Conservation (phyloP, 53 echinoderm and acorn worm genomes). For the Echinometra lucunter region DNA sequence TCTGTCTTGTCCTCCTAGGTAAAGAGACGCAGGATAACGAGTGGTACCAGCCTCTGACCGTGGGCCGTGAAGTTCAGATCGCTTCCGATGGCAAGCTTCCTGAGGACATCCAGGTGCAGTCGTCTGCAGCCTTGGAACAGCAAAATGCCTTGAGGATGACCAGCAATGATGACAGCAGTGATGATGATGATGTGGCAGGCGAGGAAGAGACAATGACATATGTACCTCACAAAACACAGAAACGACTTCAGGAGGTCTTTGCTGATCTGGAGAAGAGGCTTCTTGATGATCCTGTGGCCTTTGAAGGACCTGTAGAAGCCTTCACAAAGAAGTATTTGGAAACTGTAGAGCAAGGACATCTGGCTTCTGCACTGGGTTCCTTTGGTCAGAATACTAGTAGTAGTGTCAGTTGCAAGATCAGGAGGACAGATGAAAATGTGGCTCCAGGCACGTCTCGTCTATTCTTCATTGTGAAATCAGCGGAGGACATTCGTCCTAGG, state of each 20-base stretch:
- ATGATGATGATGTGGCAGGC: background rate
- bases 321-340: conserved; percentile 14
- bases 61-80: background rate
- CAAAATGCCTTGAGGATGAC: background rate
- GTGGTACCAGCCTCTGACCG: conserved; percentile 30
- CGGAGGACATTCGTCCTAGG: background rate
- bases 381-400: background rate
- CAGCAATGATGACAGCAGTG: background rate
- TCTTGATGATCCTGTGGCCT: conserved; percentile 20
- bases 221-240: background rate
- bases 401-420: background rate
- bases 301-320: background rate
- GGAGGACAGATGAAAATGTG: background rate
- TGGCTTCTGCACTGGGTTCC: conserved; percentile 25
- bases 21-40: background rate
- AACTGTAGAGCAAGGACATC: background rate
- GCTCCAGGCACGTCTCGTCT: background rate
- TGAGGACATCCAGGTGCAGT: conserved; percentile 13
- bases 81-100: background rate
- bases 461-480: background rate
- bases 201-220: background rate
- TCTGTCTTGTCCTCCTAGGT: background rate
- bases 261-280: background rate
- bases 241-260: conserved; percentile 2
- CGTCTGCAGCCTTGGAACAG: background rate